These are phyloP conservation scores for Scartelaos histophorus DNA, from an alignment of 2,113 vertebrate genomes.

Conservation along the genomic window DNA sequence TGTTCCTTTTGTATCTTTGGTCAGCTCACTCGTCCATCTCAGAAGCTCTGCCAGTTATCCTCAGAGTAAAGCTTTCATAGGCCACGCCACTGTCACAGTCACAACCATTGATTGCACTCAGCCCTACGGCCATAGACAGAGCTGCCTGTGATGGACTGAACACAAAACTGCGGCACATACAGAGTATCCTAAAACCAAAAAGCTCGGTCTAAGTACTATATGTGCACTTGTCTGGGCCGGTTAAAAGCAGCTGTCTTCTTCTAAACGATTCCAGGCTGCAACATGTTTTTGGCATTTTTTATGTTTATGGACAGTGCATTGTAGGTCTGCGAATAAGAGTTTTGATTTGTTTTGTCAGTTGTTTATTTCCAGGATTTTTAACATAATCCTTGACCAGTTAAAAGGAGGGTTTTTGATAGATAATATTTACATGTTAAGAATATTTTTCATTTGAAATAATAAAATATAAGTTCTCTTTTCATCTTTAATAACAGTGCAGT, in stretches of 20 bases:
- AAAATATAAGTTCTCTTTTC: no score
- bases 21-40: not conserved
- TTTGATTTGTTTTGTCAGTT: no score
- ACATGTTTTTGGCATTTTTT: not conserved
- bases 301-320: not conserved
- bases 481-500: no score
- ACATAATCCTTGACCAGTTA: no score
- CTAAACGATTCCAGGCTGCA: not conserved
- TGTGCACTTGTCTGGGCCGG: not conserved
- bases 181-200: not conserved
- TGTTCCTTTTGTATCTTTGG: not conserved
- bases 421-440: no score
- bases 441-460: no score
- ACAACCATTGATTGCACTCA: not conserved
- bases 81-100: slow-evolving; percentile 10
- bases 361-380: no score
- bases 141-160: not conserved
- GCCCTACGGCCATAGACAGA: not conserved
- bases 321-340: no score
- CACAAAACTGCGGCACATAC: not conserved
- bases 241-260: slow-evolving; percentile 2
- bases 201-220: not conserved
- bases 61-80: not conserved
- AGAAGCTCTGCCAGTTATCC: not conserved
- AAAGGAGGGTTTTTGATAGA: no score